Conservation (phyloP, 2,797 vertebrate species). For the Hydrophis major region DNA sequence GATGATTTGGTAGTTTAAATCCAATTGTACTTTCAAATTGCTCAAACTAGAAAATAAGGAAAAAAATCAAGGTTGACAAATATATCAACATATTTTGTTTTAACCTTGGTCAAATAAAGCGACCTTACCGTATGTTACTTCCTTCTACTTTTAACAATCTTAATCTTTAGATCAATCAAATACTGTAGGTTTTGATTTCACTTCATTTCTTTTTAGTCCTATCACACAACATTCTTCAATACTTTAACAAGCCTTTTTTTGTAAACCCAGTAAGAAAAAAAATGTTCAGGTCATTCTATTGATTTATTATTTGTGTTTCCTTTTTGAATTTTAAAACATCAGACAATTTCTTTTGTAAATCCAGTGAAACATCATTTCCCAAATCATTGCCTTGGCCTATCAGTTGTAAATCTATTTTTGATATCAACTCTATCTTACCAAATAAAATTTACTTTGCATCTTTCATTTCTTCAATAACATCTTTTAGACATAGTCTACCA, state of each 20-base stretch:
- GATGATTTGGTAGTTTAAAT: slow-evolving; percentile 96
- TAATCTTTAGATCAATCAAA: neutral
- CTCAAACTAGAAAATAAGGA: slow-evolving; percentile 83
- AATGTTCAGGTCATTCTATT: neutral
- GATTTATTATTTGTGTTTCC: neutral
- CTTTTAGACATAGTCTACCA: too few species aligned
- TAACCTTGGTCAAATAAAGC: neutral
- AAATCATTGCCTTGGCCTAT: too few species aligned
- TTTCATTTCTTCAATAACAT: too few species aligned
- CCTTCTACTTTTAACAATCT: neutral
- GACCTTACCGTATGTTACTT: neutral
- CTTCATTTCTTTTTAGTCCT: neutral
- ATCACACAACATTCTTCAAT: neutral
- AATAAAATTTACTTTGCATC: too few species aligned
- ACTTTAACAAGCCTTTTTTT: neutral
- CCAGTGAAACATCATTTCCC: neutral
- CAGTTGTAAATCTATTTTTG: too few species aligned
- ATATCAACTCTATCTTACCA: too few species aligned
- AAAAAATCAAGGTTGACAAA: neutral
- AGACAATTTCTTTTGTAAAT: neutral
- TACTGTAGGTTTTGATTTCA: neutral
- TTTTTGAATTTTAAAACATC: neutral
- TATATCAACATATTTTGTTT: neutral
- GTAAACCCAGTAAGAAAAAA: neutral
- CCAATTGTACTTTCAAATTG: slow-evolving; percentile 99